Evolutionary conservation across 2,113 vertebrate genomes (phyloP).

Genomic region (Columbina picui): DNA sequence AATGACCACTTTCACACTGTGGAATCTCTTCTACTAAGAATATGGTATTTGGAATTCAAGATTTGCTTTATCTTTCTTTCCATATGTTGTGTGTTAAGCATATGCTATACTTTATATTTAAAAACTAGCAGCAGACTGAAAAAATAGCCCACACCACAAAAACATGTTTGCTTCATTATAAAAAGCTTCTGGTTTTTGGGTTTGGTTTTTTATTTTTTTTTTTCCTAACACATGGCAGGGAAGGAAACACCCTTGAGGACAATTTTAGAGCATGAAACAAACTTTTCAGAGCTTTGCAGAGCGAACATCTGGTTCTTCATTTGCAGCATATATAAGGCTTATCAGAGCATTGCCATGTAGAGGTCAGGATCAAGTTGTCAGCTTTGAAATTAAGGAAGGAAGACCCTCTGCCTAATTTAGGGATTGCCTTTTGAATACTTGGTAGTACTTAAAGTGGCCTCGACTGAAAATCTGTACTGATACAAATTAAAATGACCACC

Average conservation of each 20-base stretch:
- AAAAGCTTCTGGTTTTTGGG: constrained; percentile 30
- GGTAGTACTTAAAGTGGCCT: not conserved
- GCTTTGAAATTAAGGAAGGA: not conserved
- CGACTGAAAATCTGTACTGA: not conserved
- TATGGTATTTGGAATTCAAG: constrained; percentile 67
- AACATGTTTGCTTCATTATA: constrained; percentile 77
- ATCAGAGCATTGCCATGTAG: not conserved
- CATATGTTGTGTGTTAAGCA: constrained; percentile 76
- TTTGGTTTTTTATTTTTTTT: not conserved
- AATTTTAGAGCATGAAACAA: constrained; percentile 7
- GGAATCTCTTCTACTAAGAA: constrained; percentile 38
- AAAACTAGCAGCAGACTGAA: constrained; percentile 70
- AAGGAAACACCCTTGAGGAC: not conserved
- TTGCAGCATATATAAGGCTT: not conserved
- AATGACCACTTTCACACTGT: constrained; percentile 24
- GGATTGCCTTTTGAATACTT: not conserved
- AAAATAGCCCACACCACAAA: constrained; percentile 60
- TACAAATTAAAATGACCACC: not conserved
- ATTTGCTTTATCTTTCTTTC: constrained; percentile 71
- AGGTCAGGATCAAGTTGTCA: not conserved
- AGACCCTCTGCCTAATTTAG: not conserved
- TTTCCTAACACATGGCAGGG: not conserved
- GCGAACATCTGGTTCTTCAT: constrained; percentile 37
- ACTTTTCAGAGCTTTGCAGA: constrained; percentile 16
- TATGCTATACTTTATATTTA: constrained; percentile 77